phyloP scores from a whole-genome alignment of 2,113 vertebrate genomes.

The Myrmecobius fasciatus region DNA sequence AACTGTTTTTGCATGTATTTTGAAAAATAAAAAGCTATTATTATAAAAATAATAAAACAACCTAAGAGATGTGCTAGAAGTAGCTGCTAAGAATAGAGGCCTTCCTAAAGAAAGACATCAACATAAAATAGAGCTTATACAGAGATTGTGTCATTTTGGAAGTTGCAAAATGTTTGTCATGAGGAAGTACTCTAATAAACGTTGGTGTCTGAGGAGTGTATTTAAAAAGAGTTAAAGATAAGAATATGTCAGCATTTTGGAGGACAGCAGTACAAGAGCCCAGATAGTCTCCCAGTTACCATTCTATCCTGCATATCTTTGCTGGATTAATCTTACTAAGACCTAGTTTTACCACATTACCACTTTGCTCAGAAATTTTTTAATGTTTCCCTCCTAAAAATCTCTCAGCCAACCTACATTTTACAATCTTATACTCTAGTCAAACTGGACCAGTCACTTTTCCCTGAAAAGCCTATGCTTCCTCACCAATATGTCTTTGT shows the following conservation, averaged over 20 bases:
- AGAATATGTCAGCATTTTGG: background rate
- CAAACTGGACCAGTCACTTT: background rate
- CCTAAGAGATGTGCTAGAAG: background rate
- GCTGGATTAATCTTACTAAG: background rate
- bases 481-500: background rate
- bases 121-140: background rate
- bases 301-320: no score
- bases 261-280: background rate
- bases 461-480: background rate
- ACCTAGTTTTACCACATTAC: background rate
- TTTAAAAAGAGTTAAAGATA: background rate
- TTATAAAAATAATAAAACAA: background rate
- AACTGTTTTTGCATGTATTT: no score
- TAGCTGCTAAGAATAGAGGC: background rate
- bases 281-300: no score
- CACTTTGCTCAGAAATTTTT: background rate
- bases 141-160: background rate
- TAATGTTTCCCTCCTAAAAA: background rate
- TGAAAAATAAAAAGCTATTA: no score
- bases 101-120: background rate
- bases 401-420: background rate
- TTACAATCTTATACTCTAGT: background rate
- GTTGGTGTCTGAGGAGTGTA: background rate
- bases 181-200: background rate
- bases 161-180: background rate